Evolutionary conservation across 2,888 invertebrate species (phyloP), one percentile per base, ranked within the genome.

Genomic region (Amphiduros pacificus): DNA sequence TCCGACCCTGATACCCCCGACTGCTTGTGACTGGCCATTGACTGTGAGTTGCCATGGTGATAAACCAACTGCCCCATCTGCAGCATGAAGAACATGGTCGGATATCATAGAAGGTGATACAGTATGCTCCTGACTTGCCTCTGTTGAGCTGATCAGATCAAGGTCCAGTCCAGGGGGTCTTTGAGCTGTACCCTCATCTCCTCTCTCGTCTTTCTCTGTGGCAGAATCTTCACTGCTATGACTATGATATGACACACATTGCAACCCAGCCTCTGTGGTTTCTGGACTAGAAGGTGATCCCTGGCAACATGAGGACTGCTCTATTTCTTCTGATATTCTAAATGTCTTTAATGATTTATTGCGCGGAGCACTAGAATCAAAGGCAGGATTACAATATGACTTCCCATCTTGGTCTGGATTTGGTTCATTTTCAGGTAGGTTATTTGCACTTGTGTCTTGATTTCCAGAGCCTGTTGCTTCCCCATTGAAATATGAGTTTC

Each of bases 401-500:
- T n/a, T n/a, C n/a, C n/a, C n/a, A n/a, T n/a, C n/a, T 17, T 36
- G 11, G 11, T 36, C 36, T 17, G 9, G 11, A 9, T 36, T 17
- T 17, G 9, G 11, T 17, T 36, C 36, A 44, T 44, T 22, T 5
- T n/a, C 44, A 5, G 44, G 44, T 6, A 5, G 20, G n/a, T 44
- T 22, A 44, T 44, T 17, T 5, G 44, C 44, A 44, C 6, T 4
- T 6, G 44, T 44, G 44, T 44, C 44, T n/a, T n/a, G n/a, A n/a
- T n/a, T n/a, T n/a, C n/a, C n/a, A n/a, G n/a, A n/a, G n/a, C n/a
- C n/a, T 20, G n/a, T 22, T 44, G n/a, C 20, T 20, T 4, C n/a
- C 6, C n/a, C 44, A 44, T 44, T n/a, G 44, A n/a, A 20, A 22
- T 55, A 62, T 4, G 62, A 62, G 48, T 62, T 62, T 17, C 62